phyloP scores from a whole-genome alignment of 1,140 invertebrate genomes.

The Steinernema feltiae region DNA sequence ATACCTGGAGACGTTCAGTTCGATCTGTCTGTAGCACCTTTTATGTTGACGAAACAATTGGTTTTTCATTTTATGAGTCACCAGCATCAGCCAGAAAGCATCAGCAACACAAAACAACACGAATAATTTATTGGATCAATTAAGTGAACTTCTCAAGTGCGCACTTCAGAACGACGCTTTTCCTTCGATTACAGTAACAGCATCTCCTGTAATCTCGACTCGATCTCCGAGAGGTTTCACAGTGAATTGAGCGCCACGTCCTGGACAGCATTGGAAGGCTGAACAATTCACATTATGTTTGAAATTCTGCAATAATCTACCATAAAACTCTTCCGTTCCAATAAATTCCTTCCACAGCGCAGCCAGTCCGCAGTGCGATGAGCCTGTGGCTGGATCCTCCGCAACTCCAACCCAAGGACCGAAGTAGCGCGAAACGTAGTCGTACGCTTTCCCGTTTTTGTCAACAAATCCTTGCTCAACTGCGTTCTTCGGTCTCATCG shows the following conservation, averaged over 20 bases:
- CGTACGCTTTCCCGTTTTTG: slow-evolving; percentile 46
- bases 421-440: slow-evolving; percentile 65
- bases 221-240: neutral
- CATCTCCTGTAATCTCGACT: neutral
- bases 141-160: too few relatives aligned
- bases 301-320: neutral
- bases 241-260: neutral
- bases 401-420: slow-evolving; percentile 64
- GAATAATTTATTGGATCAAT: too few relatives aligned
- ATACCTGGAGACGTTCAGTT: too few relatives aligned
- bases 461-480: slow-evolving; percentile 34
- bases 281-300: neutral
- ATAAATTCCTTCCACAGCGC: neutral
- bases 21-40: too few relatives aligned
- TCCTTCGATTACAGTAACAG: neutral
- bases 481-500: slow-evolving; percentile 39
- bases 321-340: neutral
- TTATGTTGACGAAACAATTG: too few relatives aligned
- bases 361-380: neutral
- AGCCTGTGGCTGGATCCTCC: slow-evolving; percentile 64
- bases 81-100: too few relatives aligned
- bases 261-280: neutral
- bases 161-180: neutral
- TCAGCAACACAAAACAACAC: too few relatives aligned
- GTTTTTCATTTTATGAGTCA: too few relatives aligned